Evolutionary conservation across 2,113 vertebrate species (phyloP).

Genomic region (Microcebus tavaratra): DNA sequence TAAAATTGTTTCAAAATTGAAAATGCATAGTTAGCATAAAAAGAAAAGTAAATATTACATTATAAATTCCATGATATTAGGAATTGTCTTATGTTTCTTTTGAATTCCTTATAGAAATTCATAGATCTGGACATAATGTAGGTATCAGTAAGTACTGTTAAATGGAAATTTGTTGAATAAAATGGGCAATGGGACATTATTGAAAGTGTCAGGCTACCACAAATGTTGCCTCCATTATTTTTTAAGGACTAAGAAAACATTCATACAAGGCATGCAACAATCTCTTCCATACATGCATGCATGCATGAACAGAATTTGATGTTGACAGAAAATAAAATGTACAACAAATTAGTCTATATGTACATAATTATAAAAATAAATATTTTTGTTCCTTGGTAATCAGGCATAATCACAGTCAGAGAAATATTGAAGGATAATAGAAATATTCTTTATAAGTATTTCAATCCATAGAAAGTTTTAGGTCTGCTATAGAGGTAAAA

Average conservation of each 20-base stretch:
- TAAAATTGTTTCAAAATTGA: neutral
- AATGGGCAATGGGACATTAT: neutral
- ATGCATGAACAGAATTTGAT: neutral
- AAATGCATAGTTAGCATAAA: neutral
- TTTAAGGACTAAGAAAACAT: neutral
- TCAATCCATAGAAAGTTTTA: neutral
- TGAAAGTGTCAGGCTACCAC: neutral
- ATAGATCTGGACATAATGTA: neutral
- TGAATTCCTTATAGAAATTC: neutral
- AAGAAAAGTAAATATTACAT: neutral
- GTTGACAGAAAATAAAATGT: neutral
- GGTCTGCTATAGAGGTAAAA: neutral
- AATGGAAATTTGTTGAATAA: neutral
- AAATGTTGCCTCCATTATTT: neutral
- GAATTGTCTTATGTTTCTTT: neutral
- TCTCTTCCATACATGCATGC: neutral
- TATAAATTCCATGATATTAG: neutral
- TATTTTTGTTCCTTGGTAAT: neutral
- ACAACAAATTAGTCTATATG: neutral
- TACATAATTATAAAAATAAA: slow-evolving; percentile 18
- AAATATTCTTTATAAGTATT: neutral
- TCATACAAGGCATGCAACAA: neutral
- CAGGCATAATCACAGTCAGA: neutral
- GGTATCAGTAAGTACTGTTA: neutral
- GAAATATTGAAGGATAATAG: neutral